phyloP scores from a whole-genome alignment of 2,888 invertebrate species.

The Onchidella celtica region DNA sequence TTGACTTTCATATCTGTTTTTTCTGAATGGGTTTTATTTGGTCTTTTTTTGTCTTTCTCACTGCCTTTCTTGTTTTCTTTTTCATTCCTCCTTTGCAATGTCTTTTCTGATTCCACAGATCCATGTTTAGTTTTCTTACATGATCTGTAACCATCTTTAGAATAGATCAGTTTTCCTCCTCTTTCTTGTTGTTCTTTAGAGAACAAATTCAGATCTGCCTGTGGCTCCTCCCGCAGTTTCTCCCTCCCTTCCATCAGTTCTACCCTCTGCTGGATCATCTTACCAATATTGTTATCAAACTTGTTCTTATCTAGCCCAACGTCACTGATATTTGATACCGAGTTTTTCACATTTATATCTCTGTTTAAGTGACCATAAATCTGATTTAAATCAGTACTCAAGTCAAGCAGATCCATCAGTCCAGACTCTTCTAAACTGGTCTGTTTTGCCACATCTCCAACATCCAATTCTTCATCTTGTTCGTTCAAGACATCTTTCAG shows the following conservation, averaged over 20 bases:
- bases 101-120: background rate
- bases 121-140: background rate
- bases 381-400: background rate
- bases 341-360: background rate
- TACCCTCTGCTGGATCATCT: slow-evolving; percentile 27
- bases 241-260: slow-evolving; percentile 15
- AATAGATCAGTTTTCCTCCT: slow-evolving; percentile 34
- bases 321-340: background rate
- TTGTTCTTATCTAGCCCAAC: background rate
- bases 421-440: slow-evolving; percentile 18
- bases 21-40: background rate
- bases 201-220: slow-evolving; percentile 18
- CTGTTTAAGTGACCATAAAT: background rate
- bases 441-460: background rate
- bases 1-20: background rate
- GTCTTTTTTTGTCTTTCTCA: background rate
- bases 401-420: slow-evolving; percentile 27
- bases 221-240: background rate
- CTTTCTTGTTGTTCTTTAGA: slow-evolving; percentile 18
- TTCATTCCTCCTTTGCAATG: too few species aligned
- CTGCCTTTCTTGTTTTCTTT: background rate
- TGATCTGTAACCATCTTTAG: slow-evolving; percentile 25
- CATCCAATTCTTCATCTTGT: background rate
- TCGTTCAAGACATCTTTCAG: background rate
- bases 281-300: background rate